Evolutionary conservation across 2,113 vertebrate species (phyloP).

Genomic region (Excalfactoria chinensis): DNA sequence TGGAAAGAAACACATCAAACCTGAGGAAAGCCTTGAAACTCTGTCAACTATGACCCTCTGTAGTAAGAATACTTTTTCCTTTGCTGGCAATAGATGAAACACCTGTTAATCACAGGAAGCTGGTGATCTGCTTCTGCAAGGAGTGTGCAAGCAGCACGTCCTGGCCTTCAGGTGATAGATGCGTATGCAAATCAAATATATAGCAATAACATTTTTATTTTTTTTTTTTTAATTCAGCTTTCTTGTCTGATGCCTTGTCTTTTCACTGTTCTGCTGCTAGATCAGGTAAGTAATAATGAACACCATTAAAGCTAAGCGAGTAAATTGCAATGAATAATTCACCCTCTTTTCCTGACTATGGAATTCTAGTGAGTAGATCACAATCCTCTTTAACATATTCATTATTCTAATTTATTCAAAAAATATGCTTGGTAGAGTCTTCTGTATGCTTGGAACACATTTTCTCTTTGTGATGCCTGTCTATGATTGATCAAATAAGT

Average conservation of each 20-base stretch:
- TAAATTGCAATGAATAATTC: slow-evolving; percentile 54
- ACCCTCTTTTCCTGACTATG: slow-evolving; percentile 13
- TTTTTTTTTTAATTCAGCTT: background rate
- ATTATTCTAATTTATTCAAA: slow-evolving; percentile 48
- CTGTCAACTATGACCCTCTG: background rate
- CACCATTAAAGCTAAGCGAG: slow-evolving; percentile 18
- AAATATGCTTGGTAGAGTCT: background rate
- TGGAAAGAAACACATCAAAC: background rate
- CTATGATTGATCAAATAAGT: slow-evolving; percentile 7
- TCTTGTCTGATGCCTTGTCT: background rate
- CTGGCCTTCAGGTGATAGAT: background rate
- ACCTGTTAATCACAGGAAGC: too few species aligned
- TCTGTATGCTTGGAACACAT: background rate
- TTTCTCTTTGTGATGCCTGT: background rate
- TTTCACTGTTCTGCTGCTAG: slow-evolving; percentile 7
- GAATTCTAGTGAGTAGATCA: slow-evolving; percentile 13
- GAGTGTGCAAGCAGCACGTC: background rate
- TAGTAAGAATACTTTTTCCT: background rate
- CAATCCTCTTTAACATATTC: slow-evolving; percentile 34
- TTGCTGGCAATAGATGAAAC: background rate
- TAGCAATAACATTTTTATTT: background rate
- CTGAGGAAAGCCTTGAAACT: background rate
- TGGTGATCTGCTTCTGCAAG: background rate
- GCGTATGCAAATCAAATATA: background rate
- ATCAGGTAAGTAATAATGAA: slow-evolving; percentile 27